Base-by-base conservation (phyloP, 2,888 invertebrate genomes). In the Chrysotoxum bicinctum region DNA sequence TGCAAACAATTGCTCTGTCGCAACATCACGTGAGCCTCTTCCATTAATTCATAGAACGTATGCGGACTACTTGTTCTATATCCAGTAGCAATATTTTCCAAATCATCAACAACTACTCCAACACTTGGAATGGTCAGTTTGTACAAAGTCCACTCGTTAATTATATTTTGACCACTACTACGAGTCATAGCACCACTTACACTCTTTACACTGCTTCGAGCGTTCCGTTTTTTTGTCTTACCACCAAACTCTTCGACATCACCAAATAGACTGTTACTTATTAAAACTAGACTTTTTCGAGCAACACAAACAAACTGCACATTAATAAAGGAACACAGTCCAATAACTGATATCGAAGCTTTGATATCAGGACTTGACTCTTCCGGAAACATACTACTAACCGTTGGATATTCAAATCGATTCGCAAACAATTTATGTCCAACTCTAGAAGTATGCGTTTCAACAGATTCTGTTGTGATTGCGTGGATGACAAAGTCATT, bases 401-500 rank as follows among this genome's bases (percentile, higher is more conserved):
- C 88, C 60, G 90, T 89, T 54, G 92, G 91, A 85, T 92, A 92
- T 87, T 92, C 92, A 72, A 91, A 92, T 14, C 91, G 90, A 88
- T 91, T 92, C 40, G 93, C 92, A 68, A 94, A 93, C 1, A 95
- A 90, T 83, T 94, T 93, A 88, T 95, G 94, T 0, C 95, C 94
- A 68, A 94, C 93, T 56, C 95, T 92, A 23, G 94, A 92, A 0
- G 96, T 96, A 89, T 96, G 96, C 0, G 96, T 95, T 91, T 96
- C 96, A 50, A 97, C 92, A 0, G 96, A 96, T 75, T 94, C 95
- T 83, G 95, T 95, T 0, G 96, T 96, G 19, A 96, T 91, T 0
- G 96, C 96, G 89, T 96, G 96, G n/a, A 96, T 90, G 60, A 94
- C 93, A 82, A 94, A 94, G 87, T 94, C 93, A 88, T 96, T 95